These are phyloP conservation scores for Salvelinus namaycush DNA, from an alignment of 2,113 vertebrate species.

Conservation along the genomic window DNA sequence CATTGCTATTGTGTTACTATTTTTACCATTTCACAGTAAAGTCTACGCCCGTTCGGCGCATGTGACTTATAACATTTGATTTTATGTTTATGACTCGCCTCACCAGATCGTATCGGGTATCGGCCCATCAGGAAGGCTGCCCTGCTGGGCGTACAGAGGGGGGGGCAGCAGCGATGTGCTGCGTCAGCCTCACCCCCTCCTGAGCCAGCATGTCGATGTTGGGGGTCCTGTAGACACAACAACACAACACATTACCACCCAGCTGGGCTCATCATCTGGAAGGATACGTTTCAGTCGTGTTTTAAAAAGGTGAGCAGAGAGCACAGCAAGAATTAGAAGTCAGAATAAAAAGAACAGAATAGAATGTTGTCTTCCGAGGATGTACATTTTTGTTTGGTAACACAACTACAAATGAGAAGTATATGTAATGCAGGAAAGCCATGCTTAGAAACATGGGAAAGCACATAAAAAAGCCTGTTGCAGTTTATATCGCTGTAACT, in stretches of 20 bases:
- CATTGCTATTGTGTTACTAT: too few relatives aligned
- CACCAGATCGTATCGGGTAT: conserved; percentile 87
- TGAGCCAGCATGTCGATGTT: conserved; percentile 81
- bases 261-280: background rate
- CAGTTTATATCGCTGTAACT: conserved; percentile 2
- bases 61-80: too few relatives aligned
- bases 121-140: conserved; percentile 89
- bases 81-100: conserved; percentile 19
- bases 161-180: conserved; percentile 84
- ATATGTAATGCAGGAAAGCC: background rate
- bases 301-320: background rate
- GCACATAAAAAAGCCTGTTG: background rate
- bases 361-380: too few relatives aligned
- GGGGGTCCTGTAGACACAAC: conserved; percentile 76
- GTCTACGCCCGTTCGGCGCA: too few relatives aligned
- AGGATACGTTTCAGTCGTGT: background rate
- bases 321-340: too few relatives aligned
- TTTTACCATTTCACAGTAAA: too few relatives aligned
- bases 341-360: too few relatives aligned
- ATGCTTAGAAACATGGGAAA: background rate
- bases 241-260: conserved; percentile 23
- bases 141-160: conserved; percentile 88
- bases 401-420: too few relatives aligned
- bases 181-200: conserved; percentile 82
- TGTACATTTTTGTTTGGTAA: too few relatives aligned